Conservation (phyloP, 1,140 invertebrate genomes). For the Bombus picipes region DNA sequence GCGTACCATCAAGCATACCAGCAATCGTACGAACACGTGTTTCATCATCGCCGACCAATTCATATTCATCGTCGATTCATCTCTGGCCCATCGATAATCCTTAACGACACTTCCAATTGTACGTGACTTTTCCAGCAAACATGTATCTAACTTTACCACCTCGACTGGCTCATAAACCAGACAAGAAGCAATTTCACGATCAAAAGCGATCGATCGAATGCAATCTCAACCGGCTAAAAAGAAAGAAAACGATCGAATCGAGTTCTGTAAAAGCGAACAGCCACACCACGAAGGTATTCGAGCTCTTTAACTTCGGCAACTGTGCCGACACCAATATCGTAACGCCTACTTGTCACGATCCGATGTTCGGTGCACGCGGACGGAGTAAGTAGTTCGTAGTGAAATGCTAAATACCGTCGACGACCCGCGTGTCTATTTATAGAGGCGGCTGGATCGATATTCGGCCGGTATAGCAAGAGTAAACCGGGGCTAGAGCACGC, state of each 20-base stretch:
- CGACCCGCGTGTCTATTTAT: conserved; percentile 71
- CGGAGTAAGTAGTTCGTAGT: conserved; percentile 63
- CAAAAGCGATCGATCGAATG: not conserved
- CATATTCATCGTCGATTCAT: not conserved
- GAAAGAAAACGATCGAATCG: not conserved
- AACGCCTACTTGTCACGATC: conserved; percentile 35
- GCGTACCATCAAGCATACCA: too few species aligned
- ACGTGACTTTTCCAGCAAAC: not conserved
- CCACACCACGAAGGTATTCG: not conserved
- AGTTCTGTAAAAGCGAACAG: not conserved
- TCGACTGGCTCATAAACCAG: not conserved
- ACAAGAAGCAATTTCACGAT: not conserved
- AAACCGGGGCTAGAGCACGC: conserved; percentile 6
- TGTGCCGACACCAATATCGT: conserved; percentile 14
- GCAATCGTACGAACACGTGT: not conserved
- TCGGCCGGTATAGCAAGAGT: conserved; percentile 52
- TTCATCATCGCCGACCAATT: too few species aligned
- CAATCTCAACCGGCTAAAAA: not conserved
- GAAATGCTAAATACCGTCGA: conserved; percentile 73
- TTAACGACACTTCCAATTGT: not conserved
- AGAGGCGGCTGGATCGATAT: conserved; percentile 71
- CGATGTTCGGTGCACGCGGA: conserved; percentile 29
- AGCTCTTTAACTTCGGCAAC: not conserved
- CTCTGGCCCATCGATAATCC: not conserved
- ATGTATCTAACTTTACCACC: not conserved